phyloP scores from a whole-genome alignment of 2,888 invertebrate genomes.

The Ramazzottius varieornatus region DNA sequence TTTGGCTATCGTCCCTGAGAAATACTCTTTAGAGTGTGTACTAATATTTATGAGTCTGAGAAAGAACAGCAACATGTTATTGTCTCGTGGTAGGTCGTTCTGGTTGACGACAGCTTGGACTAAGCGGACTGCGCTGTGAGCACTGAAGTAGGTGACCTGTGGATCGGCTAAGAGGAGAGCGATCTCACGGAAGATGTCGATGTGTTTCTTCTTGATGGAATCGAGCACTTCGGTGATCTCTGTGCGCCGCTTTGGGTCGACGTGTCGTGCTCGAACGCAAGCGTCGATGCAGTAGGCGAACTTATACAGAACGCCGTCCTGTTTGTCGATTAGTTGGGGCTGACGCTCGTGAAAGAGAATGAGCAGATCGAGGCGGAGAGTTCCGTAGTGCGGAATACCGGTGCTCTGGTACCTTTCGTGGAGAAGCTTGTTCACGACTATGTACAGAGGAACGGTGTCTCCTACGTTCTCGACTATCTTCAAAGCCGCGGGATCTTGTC shows the following conservation, averaged over 20 bases:
- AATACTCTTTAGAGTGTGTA: background rate
- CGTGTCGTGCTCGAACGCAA: background rate
- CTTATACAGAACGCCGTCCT: background rate
- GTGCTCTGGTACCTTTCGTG: background rate
- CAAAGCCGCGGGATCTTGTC: background rate
- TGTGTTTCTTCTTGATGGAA: background rate
- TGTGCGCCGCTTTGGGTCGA: background rate
- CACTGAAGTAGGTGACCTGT: background rate
- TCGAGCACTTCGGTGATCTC: background rate
- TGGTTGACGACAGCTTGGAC: conserved; percentile 1
- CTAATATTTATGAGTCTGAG: background rate
- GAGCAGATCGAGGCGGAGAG: background rate
- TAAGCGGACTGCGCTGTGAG: background rate
- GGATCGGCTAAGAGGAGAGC: background rate
- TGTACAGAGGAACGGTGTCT: background rate
- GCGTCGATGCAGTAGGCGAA: conserved; percentile 1
- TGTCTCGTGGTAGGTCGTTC: background rate
- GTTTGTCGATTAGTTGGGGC: background rate
- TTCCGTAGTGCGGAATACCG: background rate
- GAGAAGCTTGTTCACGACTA: background rate
- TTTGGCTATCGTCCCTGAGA: background rate
- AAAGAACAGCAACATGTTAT: background rate
- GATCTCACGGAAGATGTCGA: background rate
- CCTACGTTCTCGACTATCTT: background rate
- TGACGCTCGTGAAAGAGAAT: background rate